Percentiles rank a stretch among this genome's conserved stretches.
Evolutionary conservation across 1,140 invertebrate species (phyloP).

Genomic region (Mylabris phalerata): DNA sequence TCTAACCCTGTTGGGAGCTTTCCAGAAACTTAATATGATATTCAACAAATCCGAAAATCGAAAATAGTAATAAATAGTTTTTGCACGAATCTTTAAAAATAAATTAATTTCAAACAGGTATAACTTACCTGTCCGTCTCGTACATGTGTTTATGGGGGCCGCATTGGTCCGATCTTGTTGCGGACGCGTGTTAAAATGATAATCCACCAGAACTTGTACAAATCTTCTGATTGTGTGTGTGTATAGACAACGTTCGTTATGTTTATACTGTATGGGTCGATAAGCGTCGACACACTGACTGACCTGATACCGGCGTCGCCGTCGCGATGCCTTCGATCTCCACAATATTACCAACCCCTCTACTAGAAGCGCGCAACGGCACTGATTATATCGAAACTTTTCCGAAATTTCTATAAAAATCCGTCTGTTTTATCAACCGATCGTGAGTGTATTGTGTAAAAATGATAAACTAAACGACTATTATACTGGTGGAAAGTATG

Average conservation of each 20-base stretch:
- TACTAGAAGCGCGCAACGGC: too few relatives aligned
- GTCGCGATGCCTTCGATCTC: slow-evolving; percentile 29
- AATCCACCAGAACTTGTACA: slow-evolving; percentile 7
- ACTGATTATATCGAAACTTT: too few relatives aligned
- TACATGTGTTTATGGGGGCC: slow-evolving; percentile 39
- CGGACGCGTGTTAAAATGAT: slow-evolving; percentile 25
- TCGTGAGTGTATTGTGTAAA: too few relatives aligned
- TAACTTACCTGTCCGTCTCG: slow-evolving; percentile 31
- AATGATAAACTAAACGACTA: neutral
- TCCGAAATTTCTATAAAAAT: too few relatives aligned
- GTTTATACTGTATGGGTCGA: slow-evolving; percentile 24
- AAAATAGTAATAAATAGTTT: neutral
- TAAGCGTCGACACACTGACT: slow-evolving; percentile 38
- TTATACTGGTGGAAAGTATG: too few relatives aligned
- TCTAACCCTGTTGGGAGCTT: too few relatives aligned
- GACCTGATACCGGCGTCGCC: slow-evolving; percentile 32
- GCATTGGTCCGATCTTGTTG: slow-evolving; percentile 30
- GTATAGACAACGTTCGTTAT: slow-evolving; percentile 1
- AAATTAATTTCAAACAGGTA: neutral
- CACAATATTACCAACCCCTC: slow-evolving; percentile 14
- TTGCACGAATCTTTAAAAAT: too few relatives aligned
- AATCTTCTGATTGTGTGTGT: too few relatives aligned
- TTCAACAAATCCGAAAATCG: neutral
- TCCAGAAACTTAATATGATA: too few relatives aligned
- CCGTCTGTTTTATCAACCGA: too few relatives aligned